Base-by-base conservation (phyloP, 1,140 invertebrate species). In the Tribolium castaneum region DNA sequence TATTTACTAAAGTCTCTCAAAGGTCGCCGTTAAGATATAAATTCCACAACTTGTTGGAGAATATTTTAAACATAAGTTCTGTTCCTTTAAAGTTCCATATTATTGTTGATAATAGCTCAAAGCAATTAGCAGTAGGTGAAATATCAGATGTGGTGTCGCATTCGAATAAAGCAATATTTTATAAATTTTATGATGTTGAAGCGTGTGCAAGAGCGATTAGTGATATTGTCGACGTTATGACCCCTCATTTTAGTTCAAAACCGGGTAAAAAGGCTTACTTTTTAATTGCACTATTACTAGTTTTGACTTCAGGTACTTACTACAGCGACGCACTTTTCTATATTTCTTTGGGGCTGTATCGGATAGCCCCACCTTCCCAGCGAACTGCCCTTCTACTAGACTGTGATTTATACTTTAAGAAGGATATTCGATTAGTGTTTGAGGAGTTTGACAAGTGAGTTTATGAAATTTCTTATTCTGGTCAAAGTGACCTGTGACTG, bases 321-420 rank as follows among this genome's bases (percentile, higher is more conserved):
- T 96, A 96, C 83, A 94, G 93, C 70, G 93, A 96, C 87, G 91
- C 93, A 0, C 85, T 96, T 1, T 97, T 96, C 84, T 96, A 94
- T 84, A 83, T 96, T 1, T 96, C 95, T 0, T 87, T 95, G 4
- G 93, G 92, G 2, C 84, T 96, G 10, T 92, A 96, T 86, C 88
- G 90, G 81, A 90, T 96, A 52, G 90, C 94, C 13, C 91, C 92
- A 5, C 82, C 82, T 0, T 86, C 89, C 70, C 89, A 93, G 73
- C 87, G 90, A n/a, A 86, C 88, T 75, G 90, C 93, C 6, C 90
- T 95, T 51, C 89, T 96, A 86, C 87, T 96, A 6, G 95, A 97
- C 87, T 92, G 93, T 75, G 95, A 97, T 88, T 91, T 94, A 14
- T 92, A 93, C 86, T 93, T 97, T 83, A 89, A 90, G 81, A 88